phyloP scores from a whole-genome alignment of 2,113 vertebrate species.

The Lepisosteus osseus region DNA sequence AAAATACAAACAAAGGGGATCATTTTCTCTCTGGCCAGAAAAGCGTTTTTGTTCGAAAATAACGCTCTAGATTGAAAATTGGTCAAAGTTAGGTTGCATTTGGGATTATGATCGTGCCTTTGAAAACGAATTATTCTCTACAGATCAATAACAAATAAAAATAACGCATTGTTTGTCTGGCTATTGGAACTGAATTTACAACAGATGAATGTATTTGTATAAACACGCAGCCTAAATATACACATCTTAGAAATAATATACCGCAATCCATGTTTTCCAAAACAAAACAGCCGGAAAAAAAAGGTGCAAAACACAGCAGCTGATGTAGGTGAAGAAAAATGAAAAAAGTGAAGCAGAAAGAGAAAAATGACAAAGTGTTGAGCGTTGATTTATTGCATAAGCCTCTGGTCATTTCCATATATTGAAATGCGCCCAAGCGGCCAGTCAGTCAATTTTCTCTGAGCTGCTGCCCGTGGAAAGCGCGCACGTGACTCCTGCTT shows the following conservation, averaged over 20 bases:
- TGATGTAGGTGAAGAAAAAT: conserved; percentile 45
- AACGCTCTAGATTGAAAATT: no score
- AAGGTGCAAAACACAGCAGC: conserved; percentile 36
- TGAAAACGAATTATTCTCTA: no score
- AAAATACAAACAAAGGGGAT: neutral
- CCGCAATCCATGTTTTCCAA: neutral
- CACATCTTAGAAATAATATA: neutral
- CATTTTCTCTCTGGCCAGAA: neutral
- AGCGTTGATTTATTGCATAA: conserved; percentile 76
- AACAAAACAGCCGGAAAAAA: neutral
- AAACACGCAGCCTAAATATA: neutral
- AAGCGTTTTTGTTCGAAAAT: no score
- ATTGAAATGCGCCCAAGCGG: conserved; percentile 75
- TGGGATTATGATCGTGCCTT: no score
- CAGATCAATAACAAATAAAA: no score
- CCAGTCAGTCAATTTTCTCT: conserved; percentile 75
- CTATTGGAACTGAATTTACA: no score
- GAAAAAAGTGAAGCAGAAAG: conserved; percentile 57
- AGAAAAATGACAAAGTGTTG: conserved; percentile 58
- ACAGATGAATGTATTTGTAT: no score
- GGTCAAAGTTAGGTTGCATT: no score
- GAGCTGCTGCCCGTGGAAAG: conserved; percentile 58
- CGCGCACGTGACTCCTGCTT: conserved; percentile 58
- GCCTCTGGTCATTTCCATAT: conserved; percentile 80
- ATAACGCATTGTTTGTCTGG: no score